These are phyloP conservation scores for Rhyacichthys aspro DNA, from an alignment of 2,797 vertebrate genomes.

Conservation along the genomic window DNA sequence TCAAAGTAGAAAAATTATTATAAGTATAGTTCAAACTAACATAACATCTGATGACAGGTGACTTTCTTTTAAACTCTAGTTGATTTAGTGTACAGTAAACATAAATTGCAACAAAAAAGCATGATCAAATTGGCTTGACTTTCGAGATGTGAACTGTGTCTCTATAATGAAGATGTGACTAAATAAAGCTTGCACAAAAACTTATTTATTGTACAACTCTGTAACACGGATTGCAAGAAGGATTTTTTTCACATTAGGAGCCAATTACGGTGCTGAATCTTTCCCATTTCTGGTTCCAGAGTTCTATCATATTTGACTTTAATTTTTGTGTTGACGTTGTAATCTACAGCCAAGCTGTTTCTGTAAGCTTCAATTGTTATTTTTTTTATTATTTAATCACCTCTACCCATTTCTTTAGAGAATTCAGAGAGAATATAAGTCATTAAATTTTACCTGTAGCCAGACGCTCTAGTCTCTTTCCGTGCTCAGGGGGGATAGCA, in stretches of 20 bases:
- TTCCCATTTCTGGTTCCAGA: slow-evolving; percentile 17
- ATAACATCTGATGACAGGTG: neutral
- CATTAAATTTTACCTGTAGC: slow-evolving; percentile 74
- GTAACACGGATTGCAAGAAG: too few species aligned
- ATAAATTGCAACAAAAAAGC: too few species aligned
- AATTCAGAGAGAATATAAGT: slow-evolving; percentile 29
- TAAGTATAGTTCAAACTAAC: slow-evolving; percentile 1
- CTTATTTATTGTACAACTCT: too few species aligned
- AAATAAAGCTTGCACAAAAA: too few species aligned
- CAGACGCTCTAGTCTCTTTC: slow-evolving; percentile 83
- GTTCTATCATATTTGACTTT: slow-evolving; percentile 17
- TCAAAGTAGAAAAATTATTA: neutral
- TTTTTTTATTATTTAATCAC: slow-evolving; percentile 43
- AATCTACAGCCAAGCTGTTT: slow-evolving; percentile 34
- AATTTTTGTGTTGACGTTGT: slow-evolving; percentile 32
- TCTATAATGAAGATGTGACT: too few species aligned
- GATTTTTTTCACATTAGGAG: too few species aligned
- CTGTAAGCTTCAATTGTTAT: slow-evolving; percentile 20
- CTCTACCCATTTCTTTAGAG: slow-evolving; percentile 7
- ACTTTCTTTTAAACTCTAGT: slow-evolving; percentile 4
- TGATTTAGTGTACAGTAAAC: too few species aligned
- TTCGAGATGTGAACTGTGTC: too few species aligned
- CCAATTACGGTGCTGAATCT: neutral
- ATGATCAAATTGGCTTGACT: too few species aligned
- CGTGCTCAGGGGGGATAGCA: slow-evolving; percentile 83